phyloP scores from a whole-genome alignment of 2,113 vertebrate species.

The Serilophus lunatus region DNA sequence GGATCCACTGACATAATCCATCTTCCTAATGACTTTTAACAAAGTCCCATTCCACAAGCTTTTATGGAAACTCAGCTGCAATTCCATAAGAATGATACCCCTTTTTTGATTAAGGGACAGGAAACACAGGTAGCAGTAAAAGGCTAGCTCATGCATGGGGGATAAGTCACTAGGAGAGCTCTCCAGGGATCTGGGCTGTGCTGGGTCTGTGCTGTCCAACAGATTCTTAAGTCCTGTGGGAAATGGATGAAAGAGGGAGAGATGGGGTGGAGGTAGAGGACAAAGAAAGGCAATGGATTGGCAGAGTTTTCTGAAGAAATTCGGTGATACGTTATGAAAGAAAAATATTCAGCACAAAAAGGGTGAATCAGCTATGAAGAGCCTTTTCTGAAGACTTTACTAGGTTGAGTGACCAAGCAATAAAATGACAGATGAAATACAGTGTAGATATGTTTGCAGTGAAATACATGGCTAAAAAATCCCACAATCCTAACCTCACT shows the following conservation, averaged over 20 bases:
- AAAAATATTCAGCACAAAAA: background rate
- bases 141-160: fast-evolving
- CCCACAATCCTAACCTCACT: background rate
- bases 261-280: background rate
- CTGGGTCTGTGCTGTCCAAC: background rate
- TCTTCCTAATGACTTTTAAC: background rate
- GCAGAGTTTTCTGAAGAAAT: background rate
- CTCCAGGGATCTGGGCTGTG: background rate
- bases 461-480: background rate
- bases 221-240: background rate
- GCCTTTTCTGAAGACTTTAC: background rate
- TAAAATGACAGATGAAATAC: background rate
- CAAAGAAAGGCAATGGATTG: background rate
- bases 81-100: background rate
- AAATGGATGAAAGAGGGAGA: background rate
- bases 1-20: too few relatives aligned
- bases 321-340: background rate
- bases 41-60: background rate
- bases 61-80: background rate
- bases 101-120: background rate
- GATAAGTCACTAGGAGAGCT: background rate
- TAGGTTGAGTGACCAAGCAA: background rate
- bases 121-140: background rate
- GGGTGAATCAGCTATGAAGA: background rate
- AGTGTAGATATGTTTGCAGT: fast-evolving